Percentiles rank a stretch among this genome's conserved stretches.
These are phyloP conservation scores for Leptobrachium leishanense DNA, from an alignment of 2,113 vertebrate species.

Conservation along the genomic window DNA sequence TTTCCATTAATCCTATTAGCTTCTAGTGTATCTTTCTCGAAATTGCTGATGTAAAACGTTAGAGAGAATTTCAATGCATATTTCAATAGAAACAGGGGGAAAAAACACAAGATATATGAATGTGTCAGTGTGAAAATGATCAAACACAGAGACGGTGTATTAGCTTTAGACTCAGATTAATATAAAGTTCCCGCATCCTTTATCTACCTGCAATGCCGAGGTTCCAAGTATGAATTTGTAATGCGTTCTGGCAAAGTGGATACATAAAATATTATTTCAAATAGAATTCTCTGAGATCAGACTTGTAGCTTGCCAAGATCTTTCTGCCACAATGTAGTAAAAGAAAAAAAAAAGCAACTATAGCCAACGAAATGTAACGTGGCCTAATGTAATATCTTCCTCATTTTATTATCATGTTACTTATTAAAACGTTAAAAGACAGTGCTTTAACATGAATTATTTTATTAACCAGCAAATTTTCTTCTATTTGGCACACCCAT, in stretches of 20 bases:
- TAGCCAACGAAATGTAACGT: no score
- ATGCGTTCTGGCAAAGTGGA: conserved; percentile 43
- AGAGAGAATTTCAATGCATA: conserved; percentile 48
- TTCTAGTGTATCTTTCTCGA: conserved; percentile 45
- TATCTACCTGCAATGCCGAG: conserved; percentile 46
- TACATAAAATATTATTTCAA: conserved; percentile 37
- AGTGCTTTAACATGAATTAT: no score
- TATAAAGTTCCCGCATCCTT: conserved; percentile 48
- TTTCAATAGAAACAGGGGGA: conserved; percentile 35
- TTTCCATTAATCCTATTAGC: conserved; percentile 50
- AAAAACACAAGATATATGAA: conserved; percentile 49
- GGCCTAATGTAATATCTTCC: no score
- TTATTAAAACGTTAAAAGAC: no score
- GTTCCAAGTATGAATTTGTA: conserved; percentile 48
- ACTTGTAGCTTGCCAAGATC: background rate
- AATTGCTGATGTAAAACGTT: conserved; percentile 49
- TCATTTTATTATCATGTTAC: no score
- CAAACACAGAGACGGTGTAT: conserved; percentile 49
- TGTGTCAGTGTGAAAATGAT: conserved; percentile 50
- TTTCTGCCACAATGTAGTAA: background rate
- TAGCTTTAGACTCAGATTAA: conserved; percentile 48
- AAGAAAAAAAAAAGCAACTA: background rate
- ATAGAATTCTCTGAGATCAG: conserved; percentile 28
- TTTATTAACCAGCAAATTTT: no score
- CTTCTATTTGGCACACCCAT: no score